These are phyloP conservation scores for Spatulosminthurus flaviceps DNA, from an alignment of 2,888 invertebrate species.

Conservation along the genomic window DNA sequence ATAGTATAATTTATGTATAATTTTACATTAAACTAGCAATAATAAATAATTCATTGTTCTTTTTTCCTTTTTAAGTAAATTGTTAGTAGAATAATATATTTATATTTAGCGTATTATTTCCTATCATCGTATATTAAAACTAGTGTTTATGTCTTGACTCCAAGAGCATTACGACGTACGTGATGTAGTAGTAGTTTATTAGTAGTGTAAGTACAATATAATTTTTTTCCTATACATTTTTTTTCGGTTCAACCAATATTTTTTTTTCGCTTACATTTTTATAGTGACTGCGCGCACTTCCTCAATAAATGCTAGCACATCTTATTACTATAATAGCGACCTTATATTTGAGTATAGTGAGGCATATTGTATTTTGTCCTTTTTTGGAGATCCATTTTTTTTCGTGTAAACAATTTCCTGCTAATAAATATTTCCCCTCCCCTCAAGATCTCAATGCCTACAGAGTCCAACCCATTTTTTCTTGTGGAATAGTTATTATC, in stretches of 20 bases:
- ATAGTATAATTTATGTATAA: neutral
- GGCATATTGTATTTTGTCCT: slow-evolving; percentile 14
- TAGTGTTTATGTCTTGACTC: slow-evolving; percentile 4
- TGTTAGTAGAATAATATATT: neutral
- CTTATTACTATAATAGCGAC: neutral
- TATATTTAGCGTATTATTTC: neutral
- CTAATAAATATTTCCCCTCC: neutral
- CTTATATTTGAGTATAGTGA: neutral
- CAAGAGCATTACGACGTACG: slow-evolving; percentile 19
- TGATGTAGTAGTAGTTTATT: slow-evolving; percentile 20
- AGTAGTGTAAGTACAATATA: too few species aligned
- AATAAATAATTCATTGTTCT: slow-evolving; percentile 8
- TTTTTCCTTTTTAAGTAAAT: slow-evolving; percentile 27
- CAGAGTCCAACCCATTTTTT: too few species aligned
- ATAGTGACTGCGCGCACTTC: neutral
- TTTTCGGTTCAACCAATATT: slow-evolving; percentile 8
- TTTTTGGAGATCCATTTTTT: neutral
- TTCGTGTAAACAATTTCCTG: neutral
- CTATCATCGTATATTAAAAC: neutral
- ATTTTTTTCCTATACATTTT: neutral
- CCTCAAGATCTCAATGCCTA: too few species aligned
- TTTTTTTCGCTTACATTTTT: neutral
- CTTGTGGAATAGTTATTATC: too few species aligned
- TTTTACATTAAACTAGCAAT: neutral
- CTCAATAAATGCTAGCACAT: neutral